A percentile compares a stretch with the other conserved stretches of the same genome.
These are phyloP conservation scores for Solenopsis invicta DNA, from an alignment of 1,140 invertebrate species.

Conservation along the genomic window DNA sequence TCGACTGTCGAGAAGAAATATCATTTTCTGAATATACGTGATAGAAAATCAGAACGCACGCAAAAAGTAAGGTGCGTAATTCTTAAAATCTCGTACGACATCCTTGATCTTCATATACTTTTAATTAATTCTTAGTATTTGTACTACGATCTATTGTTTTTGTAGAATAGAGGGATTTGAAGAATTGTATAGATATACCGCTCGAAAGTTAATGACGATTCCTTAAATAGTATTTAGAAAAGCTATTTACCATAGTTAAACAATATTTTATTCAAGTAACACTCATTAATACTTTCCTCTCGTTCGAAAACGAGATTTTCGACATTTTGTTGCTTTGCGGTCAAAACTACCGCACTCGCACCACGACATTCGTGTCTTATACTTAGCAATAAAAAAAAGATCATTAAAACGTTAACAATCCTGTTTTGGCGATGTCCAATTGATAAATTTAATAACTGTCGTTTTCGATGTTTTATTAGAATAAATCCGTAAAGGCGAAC, in stretches of 20 bases:
- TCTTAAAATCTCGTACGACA: not conserved
- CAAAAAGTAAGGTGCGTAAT: not conserved
- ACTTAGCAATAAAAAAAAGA: not conserved
- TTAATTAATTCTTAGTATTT: slow-evolving; percentile 3
- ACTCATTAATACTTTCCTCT: not conserved
- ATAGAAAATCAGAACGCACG: not conserved
- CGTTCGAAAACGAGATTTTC: not conserved
- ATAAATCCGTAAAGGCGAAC: not conserved
- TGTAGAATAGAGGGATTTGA: not conserved
- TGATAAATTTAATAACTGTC: not conserved
- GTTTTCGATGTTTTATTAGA: not conserved
- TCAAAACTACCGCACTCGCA: not conserved
- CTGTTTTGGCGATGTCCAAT: not conserved
- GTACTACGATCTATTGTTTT: not conserved
- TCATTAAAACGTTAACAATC: not conserved
- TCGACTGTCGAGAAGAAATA: not conserved
- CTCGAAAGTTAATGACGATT: not conserved
- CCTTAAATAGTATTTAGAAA: not conserved
- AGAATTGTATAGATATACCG: no score
- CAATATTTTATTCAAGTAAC: not conserved
- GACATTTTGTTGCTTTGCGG: not conserved
- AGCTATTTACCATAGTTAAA: not conserved
- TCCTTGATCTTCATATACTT: not conserved
- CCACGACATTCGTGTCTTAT: not conserved
- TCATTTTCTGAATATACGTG: slow-evolving; percentile 1